Base-by-base conservation (phyloP, 2,888 invertebrate species). In the Tipula vernalis region DNA sequence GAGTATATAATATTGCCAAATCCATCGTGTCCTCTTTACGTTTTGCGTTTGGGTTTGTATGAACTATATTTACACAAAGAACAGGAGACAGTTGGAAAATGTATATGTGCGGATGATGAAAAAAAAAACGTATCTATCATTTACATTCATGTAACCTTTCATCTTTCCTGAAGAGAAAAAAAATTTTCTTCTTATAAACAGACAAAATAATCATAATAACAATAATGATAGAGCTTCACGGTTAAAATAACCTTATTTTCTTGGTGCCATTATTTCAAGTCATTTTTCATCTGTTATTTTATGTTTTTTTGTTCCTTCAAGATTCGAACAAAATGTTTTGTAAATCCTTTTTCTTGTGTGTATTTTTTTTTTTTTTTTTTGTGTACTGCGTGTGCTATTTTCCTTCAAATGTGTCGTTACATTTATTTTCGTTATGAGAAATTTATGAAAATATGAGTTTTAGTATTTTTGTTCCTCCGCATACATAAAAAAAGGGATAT, bases 221-320 rank as follows among this genome's bases (percentile, higher is more conserved):
- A 71, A 71, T 71, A 71, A 71, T 71, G 71, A 71, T 71, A 71
- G 71, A 71, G 71, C 71, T 71, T 71, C 71, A 71, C 71, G 71
- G 71, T 71, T 71, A 28, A 71, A 71, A 71, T 71, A 28, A 71
- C 71, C 71, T 71, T 71, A 71, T 71, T 28, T 71, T 71, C 71
- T 71, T 71, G 71, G 71, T 71, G 71, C 71, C 71, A 71, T 71
- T 71, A 71, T 71, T 71, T 71, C 28, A 28, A 71, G 71, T 71
- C 71, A 71, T 71, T 71, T 71, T 71, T 71, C 71, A 71, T 71
- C 71, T 71, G 71, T 28, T 71, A 28, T 71, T 71, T 71, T 71
- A 15, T 51, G 5, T 51, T 15, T 18, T 71, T 28, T 71, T 28
- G 71, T 10, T 71, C 71, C 28, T 71, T 71, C 10, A 71, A 28